Percentiles rank a stretch among this genome's conserved stretches.
Conservation (phyloP, 2,888 invertebrate species). For the Archaeoteleia sp. region DNA sequence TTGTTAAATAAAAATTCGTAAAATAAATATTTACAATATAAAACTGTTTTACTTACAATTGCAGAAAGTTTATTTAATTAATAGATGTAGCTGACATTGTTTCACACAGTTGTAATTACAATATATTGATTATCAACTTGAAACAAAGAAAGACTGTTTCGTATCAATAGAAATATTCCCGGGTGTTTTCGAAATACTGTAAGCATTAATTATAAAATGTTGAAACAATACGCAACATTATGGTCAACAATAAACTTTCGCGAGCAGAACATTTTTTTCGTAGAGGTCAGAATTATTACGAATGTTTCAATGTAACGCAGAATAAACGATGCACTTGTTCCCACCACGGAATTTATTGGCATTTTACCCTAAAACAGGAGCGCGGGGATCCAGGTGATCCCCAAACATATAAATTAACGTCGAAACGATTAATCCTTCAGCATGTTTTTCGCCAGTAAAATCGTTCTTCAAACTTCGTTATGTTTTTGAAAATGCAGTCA, state of each 20-base stretch:
- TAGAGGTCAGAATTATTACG: no score
- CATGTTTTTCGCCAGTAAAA: slow-evolving; percentile 39
- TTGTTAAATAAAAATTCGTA: slow-evolving; percentile 23
- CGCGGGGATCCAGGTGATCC: slow-evolving; percentile 36
- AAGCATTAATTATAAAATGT: slow-evolving; percentile 24
- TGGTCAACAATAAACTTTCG: slow-evolving; percentile 30
- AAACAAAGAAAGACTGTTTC: slow-evolving; percentile 24
- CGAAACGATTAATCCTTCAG: slow-evolving; percentile 51
- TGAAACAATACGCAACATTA: slow-evolving; percentile 33
- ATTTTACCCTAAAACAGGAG: slow-evolving; percentile 40
- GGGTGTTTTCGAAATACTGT: background rate
- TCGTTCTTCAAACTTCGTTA: slow-evolving; percentile 46
- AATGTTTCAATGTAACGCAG: slow-evolving; percentile 42
- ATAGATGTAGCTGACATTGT: no score
- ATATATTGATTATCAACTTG: no score
- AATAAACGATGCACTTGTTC: slow-evolving; percentile 44
- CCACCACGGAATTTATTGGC: slow-evolving; percentile 41
- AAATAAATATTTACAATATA: slow-evolving; percentile 20
- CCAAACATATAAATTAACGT: slow-evolving; percentile 51
- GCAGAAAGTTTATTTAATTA: slow-evolving; percentile 24
- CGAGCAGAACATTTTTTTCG: no score
- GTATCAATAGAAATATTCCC: slow-evolving; percentile 1
- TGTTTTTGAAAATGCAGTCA: slow-evolving; percentile 42
- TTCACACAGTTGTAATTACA: no score
- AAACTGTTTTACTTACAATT: slow-evolving; percentile 25